Evolutionary conservation across 2,888 invertebrate genomes (phyloP).

Genomic region (Lycocerus yunnanus): DNA sequence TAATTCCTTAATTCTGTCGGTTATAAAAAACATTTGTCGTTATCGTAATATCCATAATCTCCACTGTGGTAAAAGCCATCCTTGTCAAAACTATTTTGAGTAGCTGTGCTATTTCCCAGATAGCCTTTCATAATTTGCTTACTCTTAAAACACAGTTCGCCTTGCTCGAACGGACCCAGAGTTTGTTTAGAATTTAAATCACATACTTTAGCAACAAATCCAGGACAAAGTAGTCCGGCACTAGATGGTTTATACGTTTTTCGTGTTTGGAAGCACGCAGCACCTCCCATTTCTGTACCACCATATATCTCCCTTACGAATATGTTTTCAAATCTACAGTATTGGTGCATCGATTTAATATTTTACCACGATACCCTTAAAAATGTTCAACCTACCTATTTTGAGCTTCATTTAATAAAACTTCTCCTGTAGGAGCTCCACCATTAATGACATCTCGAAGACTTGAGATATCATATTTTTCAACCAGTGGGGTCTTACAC

Average conservation of each 20-base stretch:
- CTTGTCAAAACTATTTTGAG: conserved; percentile 64
- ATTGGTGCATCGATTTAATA: neutral
- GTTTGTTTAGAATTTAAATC: conserved; percentile 63
- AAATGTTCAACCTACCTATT: neutral
- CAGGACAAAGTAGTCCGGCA: conserved; percentile 64
- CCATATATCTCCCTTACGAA: conserved; percentile 8
- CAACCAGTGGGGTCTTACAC: conserved; percentile 75
- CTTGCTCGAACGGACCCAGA: conserved; percentile 65
- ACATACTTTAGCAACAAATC: conserved; percentile 61
- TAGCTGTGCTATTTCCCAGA: conserved; percentile 67
- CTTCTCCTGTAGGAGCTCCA: neutral
- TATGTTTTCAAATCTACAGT: neutral
- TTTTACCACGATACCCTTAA: neutral
- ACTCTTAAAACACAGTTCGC: conserved; percentile 82
- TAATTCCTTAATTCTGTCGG: conserved; percentile 83
- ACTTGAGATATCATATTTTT: conserved; percentile 70
- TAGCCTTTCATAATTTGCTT: conserved; percentile 71
- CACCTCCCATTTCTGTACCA: conserved; percentile 3
- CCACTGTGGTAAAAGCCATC: conserved; percentile 79
- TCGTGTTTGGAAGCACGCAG: neutral
- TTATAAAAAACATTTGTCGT: conserved; percentile 75
- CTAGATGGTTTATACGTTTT: conserved; percentile 35
- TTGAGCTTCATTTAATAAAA: neutral
- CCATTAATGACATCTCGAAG: conserved; percentile 58
- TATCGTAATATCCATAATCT: conserved; percentile 79